Evolutionary conservation across 2,888 invertebrate species (phyloP).

Genomic region (Tenthredo scrophulariae): DNA sequence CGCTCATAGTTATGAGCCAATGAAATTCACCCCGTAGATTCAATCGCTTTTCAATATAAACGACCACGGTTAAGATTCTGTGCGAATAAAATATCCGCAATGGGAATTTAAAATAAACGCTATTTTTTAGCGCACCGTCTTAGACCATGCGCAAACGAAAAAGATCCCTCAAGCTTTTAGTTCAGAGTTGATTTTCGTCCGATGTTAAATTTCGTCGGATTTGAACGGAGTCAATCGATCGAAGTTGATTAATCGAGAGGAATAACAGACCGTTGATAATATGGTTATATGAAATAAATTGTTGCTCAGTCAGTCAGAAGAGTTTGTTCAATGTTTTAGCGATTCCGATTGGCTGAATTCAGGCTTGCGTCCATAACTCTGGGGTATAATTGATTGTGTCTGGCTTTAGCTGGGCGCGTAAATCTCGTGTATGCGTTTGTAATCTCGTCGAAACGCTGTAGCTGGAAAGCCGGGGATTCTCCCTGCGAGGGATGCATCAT

Average conservation of each 20-base stretch:
- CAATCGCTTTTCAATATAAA: not conserved
- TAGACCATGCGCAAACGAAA: not conserved
- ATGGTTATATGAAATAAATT: not conserved
- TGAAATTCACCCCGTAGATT: not conserved
- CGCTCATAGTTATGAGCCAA: not conserved
- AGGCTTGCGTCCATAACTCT: constrained; percentile 19
- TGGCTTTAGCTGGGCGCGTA: constrained; percentile 15
- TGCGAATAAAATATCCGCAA: not conserved
- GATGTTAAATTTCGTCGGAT: not conserved
- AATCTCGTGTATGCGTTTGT: constrained; percentile 43
- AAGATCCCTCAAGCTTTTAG: not conserved
- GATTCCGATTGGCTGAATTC: not conserved
- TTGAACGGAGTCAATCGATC: not conserved
- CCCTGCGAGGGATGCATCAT: not conserved
- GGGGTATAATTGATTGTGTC: constrained; percentile 42
- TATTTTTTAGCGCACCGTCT: not conserved
- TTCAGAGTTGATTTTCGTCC: not conserved
- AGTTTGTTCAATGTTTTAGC: constrained; percentile 14
- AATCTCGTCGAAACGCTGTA: constrained; percentile 31
- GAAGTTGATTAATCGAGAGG: not conserved
- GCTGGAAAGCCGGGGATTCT: constrained; percentile 24
- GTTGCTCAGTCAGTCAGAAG: constrained; percentile 8
- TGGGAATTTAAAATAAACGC: not conserved
- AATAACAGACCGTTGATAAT: constrained; percentile 3
- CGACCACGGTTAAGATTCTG: not conserved